These are phyloP conservation scores for Buceros bicornis DNA, from an alignment of 2,797 vertebrate species.

Conservation along the genomic window DNA sequence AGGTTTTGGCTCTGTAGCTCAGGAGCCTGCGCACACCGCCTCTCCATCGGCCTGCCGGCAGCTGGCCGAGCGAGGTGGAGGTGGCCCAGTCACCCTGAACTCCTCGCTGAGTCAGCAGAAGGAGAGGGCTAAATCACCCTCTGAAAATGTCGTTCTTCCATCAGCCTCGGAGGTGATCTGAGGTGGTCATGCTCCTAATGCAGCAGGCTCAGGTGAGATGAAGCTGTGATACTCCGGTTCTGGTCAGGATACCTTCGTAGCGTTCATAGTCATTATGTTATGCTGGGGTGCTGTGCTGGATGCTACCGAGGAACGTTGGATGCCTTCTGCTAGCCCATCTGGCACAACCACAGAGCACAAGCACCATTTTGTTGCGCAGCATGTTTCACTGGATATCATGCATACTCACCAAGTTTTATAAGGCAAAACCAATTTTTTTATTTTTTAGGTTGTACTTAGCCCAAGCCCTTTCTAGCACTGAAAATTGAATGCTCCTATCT, in stretches of 20 bases:
- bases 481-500: background rate
- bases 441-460: background rate
- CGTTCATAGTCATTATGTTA: background rate
- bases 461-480: slow-evolving; percentile 7
- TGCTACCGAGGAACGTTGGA: background rate
- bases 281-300: background rate
- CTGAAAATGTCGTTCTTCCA: background rate
- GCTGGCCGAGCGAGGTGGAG: background rate
- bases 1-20: background rate
- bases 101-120: background rate
- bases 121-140: background rate
- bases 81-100: background rate
- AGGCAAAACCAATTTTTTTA: background rate
- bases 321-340: background rate
- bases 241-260: background rate
- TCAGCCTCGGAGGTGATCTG: background rate
- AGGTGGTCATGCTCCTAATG: background rate
- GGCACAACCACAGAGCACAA: background rate
- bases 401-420: background rate
- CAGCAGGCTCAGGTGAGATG: background rate
- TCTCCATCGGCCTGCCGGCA: background rate
- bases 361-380: background rate
- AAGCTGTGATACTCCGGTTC: background rate
- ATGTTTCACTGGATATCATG: background rate
- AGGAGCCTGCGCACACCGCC: background rate